Percentiles rank a stretch among this genome's conserved stretches.
Evolutionary conservation across 1,140 invertebrate species (phyloP).

Genomic region (Drosophila grimshawi): DNA sequence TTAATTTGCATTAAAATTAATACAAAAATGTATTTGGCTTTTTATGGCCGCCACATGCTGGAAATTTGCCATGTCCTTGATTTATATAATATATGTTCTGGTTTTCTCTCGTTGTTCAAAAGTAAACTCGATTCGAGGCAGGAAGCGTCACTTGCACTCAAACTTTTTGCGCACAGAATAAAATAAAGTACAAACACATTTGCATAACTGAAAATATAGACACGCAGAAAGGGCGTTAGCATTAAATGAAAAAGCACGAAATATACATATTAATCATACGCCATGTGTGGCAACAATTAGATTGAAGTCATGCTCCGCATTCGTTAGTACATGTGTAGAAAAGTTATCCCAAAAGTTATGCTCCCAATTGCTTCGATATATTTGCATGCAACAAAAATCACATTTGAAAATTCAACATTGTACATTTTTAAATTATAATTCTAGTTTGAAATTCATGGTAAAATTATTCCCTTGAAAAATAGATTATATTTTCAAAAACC

Average conservation of each 20-base stretch:
- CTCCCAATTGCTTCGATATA: not conserved
- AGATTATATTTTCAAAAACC: too few relatives aligned
- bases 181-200: slow-evolving; percentile 41
- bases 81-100: slow-evolving; percentile 17
- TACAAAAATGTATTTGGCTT: slow-evolving; percentile 35
- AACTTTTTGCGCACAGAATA: slow-evolving; percentile 34
- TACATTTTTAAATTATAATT: too few relatives aligned
- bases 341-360: slow-evolving; percentile 3
- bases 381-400: not conserved
- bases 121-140: slow-evolving; percentile 2
- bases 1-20: slow-evolving; percentile 76
- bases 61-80: slow-evolving; percentile 1
- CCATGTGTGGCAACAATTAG: slow-evolving; percentile 68
- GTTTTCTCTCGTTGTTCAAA: not conserved
- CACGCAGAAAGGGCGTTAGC: slow-evolving; percentile 36
- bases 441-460: not conserved
- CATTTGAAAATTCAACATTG: not conserved
- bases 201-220: slow-evolving; percentile 70
- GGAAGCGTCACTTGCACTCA: slow-evolving; percentile 14
- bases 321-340: slow-evolving; percentile 11
- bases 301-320: slow-evolving; percentile 15
- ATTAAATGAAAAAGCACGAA: slow-evolving; percentile 70
- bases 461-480: too few relatives aligned
- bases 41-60: slow-evolving; percentile 10
- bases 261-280: slow-evolving; percentile 78